Evolutionary conservation across 2,797 vertebrate genomes (phyloP), one percentile per base, ranked within the genome.

Genomic region (Lindbergichthys nudifrons): DNA sequence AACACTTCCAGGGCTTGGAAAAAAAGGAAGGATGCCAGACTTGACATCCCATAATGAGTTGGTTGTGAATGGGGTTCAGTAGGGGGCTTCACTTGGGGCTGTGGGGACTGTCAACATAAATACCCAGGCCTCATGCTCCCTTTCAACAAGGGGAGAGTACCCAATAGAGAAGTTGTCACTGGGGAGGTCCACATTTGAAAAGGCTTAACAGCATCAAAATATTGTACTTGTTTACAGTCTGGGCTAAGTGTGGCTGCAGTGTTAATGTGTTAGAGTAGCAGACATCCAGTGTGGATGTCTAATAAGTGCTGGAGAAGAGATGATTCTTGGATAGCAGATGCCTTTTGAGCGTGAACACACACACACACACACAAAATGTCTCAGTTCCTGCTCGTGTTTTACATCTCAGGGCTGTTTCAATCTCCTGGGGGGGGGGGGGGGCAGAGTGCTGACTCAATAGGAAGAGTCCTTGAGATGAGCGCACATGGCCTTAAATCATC

Each of bases 31-130:
- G 72, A 81, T 75, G 73, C 71, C 86, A 88, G 84, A 89, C 68
- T 81, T 91, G 87, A 91, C 90, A 87, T 89, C 83, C 79, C 54
- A 91, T 92, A 91, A 92, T 88, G 88, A 91, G 84, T 65, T 52
- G 58, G 63, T 80, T 79, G 71, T 90, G 88, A 92, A 90, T 82
- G 75, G 77, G 65, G 76, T 86, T 80, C 79, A 60, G 79, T 63
- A 45, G 83, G 85, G 87, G 81, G 81, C 58, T 75, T 80, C 51
- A 68, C 54, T 81, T 51, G 52, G 65, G 75, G 71, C 70, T 21
- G 19, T n/a, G 45, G 60, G 74, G 63, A 65, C 74, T 84, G 87
- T 88, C 89, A 85, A 80, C 81, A 85, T 87, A 84, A 90, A 90
- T 90, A 85, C 63, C 69, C 69, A 7, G 59, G 81, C 59, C 84